Percentiles rank a stretch among this genome's conserved stretches.
Evolutionary conservation across 1,140 invertebrate species (phyloP).

Genomic region (Platyscapa corneri): DNA sequence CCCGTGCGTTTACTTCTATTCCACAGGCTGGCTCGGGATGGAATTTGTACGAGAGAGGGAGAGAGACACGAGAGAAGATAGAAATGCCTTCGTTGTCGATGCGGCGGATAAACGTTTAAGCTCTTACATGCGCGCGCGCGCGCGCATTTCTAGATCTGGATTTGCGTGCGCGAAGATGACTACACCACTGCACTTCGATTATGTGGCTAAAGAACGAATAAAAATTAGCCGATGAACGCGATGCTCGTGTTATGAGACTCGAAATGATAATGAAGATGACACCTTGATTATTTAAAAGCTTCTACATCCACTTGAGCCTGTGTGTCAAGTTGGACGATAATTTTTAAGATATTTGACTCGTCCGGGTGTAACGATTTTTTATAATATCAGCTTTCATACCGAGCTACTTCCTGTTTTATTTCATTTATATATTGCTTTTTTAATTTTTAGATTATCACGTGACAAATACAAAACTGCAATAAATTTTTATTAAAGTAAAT

Average conservation of each 20-base stretch:
- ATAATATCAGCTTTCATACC: too few species aligned
- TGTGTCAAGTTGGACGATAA: neutral
- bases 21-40: neutral
- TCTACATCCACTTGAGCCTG: neutral
- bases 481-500: too few species aligned
- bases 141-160: neutral
- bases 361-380: too few species aligned
- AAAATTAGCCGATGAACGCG: neutral
- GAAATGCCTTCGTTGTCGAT: neutral
- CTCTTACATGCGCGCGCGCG: too few species aligned
- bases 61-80: neutral
- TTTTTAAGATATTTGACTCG: neutral
- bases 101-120: neutral
- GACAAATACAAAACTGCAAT: too few species aligned
- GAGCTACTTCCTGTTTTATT: too few species aligned
- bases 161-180: neutral
- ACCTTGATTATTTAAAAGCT: neutral
- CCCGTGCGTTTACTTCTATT: neutral
- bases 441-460: too few species aligned
- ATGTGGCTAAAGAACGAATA: neutral
- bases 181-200: neutral
- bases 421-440: too few species aligned
- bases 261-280: constrained; percentile 9
- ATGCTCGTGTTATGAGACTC: neutral
- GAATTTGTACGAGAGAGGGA: neutral